phyloP scores from a whole-genome alignment of 2,888 invertebrate genomes.

The Deroplatys truncata region DNA sequence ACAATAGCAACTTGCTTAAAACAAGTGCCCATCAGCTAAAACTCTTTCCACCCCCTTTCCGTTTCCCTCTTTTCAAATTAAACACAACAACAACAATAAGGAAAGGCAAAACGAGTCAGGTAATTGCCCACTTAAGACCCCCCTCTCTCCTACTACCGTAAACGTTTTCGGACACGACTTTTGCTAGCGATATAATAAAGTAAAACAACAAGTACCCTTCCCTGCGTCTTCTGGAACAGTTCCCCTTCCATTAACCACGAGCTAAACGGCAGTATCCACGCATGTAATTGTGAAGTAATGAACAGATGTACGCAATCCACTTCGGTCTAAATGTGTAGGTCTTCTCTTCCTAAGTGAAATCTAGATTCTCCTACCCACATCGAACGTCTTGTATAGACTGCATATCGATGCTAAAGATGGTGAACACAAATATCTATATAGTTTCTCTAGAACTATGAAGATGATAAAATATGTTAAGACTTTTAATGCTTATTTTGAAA shows the following conservation, averaged over 20 bases:
- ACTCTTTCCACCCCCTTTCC: neutral
- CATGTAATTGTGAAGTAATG: neutral
- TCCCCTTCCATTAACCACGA: slow-evolving; percentile 2
- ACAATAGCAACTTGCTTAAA: slow-evolving; percentile 11
- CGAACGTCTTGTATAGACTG: too few relatives aligned
- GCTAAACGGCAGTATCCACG: slow-evolving; percentile 11
- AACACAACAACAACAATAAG: slow-evolving; percentile 25
- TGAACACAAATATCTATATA: too few relatives aligned
- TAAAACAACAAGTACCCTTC: slow-evolving; percentile 14
- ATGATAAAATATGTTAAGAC: too few relatives aligned
- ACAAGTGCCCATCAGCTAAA: slow-evolving; percentile 10
- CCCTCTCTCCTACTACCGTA: neutral
- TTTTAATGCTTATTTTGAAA: too few relatives aligned
- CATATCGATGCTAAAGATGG: too few relatives aligned
- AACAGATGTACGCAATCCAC: neutral
- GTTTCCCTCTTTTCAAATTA: slow-evolving; percentile 23
- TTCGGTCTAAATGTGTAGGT: neutral
- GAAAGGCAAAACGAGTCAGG: slow-evolving; percentile 10
- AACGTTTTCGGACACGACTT: slow-evolving; percentile 26
- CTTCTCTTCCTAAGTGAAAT: neutral
- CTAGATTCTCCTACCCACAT: too few relatives aligned
- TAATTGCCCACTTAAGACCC: slow-evolving; percentile 25
- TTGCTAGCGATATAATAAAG: slow-evolving; percentile 23
- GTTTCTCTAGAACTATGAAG: too few relatives aligned
- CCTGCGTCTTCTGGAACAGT: neutral